phyloP scores from a whole-genome alignment of 2,888 invertebrate species.

The Thereva unica region DNA sequence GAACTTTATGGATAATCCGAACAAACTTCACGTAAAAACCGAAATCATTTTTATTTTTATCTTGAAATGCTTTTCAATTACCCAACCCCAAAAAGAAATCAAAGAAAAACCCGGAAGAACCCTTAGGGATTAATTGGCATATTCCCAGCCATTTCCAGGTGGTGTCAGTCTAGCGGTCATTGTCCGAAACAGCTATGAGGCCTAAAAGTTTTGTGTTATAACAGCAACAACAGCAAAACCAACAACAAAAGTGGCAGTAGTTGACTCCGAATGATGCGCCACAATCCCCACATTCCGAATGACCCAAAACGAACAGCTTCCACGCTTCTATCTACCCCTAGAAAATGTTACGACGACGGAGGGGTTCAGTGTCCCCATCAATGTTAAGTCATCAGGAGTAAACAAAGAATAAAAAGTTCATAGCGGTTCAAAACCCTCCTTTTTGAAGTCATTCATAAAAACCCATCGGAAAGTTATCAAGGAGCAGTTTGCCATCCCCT shows the following conservation, averaged over 20 bases:
- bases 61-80: too few species aligned
- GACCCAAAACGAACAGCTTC: slow-evolving; percentile 21
- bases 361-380: slow-evolving; percentile 28
- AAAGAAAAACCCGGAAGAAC: slow-evolving; percentile 1
- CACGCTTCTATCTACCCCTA: too few species aligned
- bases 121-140: slow-evolving; percentile 6
- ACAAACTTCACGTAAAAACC: too few species aligned
- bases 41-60: too few species aligned
- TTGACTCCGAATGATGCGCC: slow-evolving; percentile 8
- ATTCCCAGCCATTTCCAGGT: slow-evolving; percentile 24
- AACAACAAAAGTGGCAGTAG: not conserved
- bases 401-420: slow-evolving; percentile 9
- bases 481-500: not conserved
- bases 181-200: slow-evolving; percentile 3
- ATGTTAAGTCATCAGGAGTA: slow-evolving; percentile 27
- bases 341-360: not conserved
- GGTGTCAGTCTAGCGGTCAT: slow-evolving; percentile 25
- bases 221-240: too few species aligned
- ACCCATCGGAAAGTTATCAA: slow-evolving; percentile 19
- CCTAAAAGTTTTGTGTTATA: too few species aligned
- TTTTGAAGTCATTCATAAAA: slow-evolving; percentile 2
- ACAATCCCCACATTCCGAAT: slow-evolving; percentile 16
- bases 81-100: too few species aligned
- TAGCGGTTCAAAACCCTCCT: slow-evolving; percentile 11
- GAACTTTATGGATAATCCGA: too few species aligned